Base-by-base conservation (phyloP, 2,113 vertebrate genomes). In the Globicephala melas region DNA sequence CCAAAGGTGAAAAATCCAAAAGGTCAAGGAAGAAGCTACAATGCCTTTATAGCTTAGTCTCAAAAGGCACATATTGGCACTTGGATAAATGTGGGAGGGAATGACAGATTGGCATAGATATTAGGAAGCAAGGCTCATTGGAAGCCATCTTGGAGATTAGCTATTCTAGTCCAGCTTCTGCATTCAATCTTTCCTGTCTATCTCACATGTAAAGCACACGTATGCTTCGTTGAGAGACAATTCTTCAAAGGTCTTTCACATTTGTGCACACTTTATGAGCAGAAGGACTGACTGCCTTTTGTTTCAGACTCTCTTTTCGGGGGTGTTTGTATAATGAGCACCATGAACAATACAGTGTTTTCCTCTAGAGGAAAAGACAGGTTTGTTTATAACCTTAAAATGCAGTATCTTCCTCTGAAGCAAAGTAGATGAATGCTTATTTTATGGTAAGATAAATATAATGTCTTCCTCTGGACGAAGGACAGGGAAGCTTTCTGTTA, bases 111-210 rank as follows among this genome's bases (percentile, higher is more conserved):
- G 15, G 8, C 26, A 0, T 44, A 33, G 15, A 17, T 33, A 23
- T 73, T 2, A 73, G 68, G 41, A 58, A 31, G 9, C 2, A 9
- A 44, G 7, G 18, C 1, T 15, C n/a, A 20, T 0, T 33, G 33
- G 53, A 50, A 62, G 82, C 17, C 6, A 1, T 6, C 79, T n/a
- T 12, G 53, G 65, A 50, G 33, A 18, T 1, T 7, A 0, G 14
- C 5, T 26, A 38, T 9, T 31, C 12, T 15, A 18, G 38, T 31
- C 5, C 0, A 1, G 18, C 33, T 53, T 25, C 44, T 20, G 10
- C 18, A 0, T 5, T 8, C 6, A 1, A 0, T 2, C 0, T 25
- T 58, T 33, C 5, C 1, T 26, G 26, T 50, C 38, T 80, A 0
- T 25, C 12, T 79, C 50, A 23, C 7, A 21, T 20, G 31, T 25